Conservation (phyloP, 2,888 invertebrate genomes). For the Cantharis rustica region DNA sequence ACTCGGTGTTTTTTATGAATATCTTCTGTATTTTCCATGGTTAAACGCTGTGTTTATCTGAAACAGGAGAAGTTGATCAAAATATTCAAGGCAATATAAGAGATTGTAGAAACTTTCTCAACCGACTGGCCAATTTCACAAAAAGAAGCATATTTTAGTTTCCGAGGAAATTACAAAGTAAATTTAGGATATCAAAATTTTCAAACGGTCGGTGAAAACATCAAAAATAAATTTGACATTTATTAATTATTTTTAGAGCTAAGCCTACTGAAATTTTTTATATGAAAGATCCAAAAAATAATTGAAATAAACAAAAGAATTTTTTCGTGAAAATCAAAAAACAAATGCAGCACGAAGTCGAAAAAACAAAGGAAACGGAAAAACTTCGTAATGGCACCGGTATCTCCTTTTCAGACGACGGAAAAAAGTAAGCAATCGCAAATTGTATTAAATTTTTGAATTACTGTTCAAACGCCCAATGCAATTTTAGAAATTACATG, state of each 20-base stretch:
- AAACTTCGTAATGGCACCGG: not conserved
- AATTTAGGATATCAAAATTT: not conserved
- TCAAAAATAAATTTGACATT: not conserved
- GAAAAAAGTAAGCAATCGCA: not conserved
- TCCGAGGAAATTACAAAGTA: not conserved
- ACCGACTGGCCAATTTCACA: not conserved
- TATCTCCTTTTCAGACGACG: not conserved
- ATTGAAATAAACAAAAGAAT: not conserved
- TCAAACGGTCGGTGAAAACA: not conserved
- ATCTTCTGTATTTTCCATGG: constrained; percentile 66
- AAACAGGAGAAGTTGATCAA: not conserved
- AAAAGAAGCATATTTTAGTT: not conserved
- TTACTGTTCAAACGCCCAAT: not conserved
- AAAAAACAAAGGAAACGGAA: not conserved
- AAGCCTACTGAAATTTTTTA: not conserved
- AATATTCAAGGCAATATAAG: not conserved
- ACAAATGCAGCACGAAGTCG: not conserved
- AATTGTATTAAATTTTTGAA: not conserved
- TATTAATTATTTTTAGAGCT: not conserved
- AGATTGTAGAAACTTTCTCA: not conserved
- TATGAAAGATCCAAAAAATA: not conserved
- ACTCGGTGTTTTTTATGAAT: constrained; percentile 77
- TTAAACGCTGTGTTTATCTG: not conserved
- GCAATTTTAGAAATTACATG: not conserved
- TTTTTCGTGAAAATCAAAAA: not conserved